Evolutionary conservation across 1,140 invertebrate genomes (phyloP).

Genomic region (Lethrus apterus): DNA sequence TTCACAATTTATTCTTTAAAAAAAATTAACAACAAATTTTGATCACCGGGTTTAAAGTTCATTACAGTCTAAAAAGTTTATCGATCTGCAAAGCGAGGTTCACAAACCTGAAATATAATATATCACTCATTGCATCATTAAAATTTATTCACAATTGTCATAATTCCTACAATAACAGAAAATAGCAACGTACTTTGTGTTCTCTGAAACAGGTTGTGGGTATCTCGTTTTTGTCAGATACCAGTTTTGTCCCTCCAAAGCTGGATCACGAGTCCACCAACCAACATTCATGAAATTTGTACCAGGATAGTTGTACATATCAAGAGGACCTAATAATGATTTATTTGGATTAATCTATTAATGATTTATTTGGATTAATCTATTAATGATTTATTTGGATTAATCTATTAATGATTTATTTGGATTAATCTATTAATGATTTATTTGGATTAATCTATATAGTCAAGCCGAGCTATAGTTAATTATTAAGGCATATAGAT

Average conservation of each 20-base stretch:
- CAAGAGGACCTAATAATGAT: constrained; percentile 20
- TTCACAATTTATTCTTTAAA: no score
- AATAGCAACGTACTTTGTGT: constrained; percentile 3
- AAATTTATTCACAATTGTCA: background rate
- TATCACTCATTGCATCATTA: constrained; percentile 1
- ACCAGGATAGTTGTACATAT: constrained; percentile 31
- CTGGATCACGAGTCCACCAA: constrained; percentile 28
- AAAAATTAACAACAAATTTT: no score
- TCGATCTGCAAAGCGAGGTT: constrained; percentile 19
- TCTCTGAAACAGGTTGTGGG: constrained; percentile 7
- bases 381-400: no score
- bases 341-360: no score
- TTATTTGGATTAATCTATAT: background rate
- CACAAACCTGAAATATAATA: constrained; percentile 17
- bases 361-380: no score
- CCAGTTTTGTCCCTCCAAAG: constrained; percentile 23
- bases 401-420: no score
- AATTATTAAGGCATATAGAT: background rate
- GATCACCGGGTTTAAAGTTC: no score
- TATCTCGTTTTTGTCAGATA: constrained; percentile 15
- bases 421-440: no score
- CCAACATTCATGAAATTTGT: constrained; percentile 28
- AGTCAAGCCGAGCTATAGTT: background rate
- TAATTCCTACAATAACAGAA: background rate
- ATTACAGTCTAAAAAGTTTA: constrained; percentile 21